Conservation (phyloP, 2,888 invertebrate species). For the Tenodera sinensis region DNA sequence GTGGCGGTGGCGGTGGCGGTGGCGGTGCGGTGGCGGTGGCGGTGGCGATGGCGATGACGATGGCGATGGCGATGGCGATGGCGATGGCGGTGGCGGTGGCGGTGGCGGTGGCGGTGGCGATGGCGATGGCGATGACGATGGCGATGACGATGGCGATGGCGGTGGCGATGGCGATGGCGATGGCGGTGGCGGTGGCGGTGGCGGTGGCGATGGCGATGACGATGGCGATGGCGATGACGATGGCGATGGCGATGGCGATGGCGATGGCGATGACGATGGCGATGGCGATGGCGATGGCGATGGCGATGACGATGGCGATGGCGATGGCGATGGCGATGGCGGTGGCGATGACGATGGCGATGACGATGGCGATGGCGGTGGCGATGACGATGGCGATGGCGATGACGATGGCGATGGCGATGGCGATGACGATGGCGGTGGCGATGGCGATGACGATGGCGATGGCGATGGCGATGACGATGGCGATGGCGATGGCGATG, state of each 20-base stretch:
- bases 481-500: constrained; percentile 20
- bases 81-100: constrained; percentile 35
- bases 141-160: constrained; percentile 45
- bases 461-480: constrained; percentile 18
- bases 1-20: no score
- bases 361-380: constrained; percentile 17
- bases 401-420: constrained; percentile 46
- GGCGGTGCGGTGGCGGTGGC: constrained; percentile 24
- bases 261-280: constrained; percentile 21
- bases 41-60: constrained; percentile 20
- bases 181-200: constrained; percentile 17
- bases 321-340: neutral
- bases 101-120: constrained; percentile 36
- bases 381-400: constrained; percentile 34
- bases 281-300: neutral
- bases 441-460: constrained; percentile 20
- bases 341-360: constrained; percentile 13
- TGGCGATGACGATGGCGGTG: constrained; percentile 22
- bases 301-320: neutral
- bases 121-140: constrained; percentile 31
- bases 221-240: constrained; percentile 12
- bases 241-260: constrained; percentile 20
- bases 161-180: constrained; percentile 35
- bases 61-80: neutral
- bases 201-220: constrained; percentile 14